A percentile compares a stretch with the other conserved stretches of the same genome.
These are phyloP conservation scores for Drosophila tristis DNA, from an alignment of 1,140 invertebrate genomes.

Conservation along the genomic window DNA sequence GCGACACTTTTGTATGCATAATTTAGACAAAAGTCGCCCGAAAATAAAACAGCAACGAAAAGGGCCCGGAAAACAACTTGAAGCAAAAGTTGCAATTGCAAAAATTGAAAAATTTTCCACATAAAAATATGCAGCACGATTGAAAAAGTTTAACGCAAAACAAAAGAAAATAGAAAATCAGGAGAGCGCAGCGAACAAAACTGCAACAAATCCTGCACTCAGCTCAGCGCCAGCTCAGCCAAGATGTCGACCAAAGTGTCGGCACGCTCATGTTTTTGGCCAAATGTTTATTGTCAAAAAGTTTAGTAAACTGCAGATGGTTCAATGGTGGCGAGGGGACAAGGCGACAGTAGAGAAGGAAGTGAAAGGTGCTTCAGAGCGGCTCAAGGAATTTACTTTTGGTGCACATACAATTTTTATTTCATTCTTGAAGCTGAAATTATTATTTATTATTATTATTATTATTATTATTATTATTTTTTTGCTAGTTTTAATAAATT, in stretches of 20 bases:
- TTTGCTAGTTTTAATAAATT: too few relatives aligned
- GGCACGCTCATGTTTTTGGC: slow-evolving; percentile 48
- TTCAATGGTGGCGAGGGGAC: neutral
- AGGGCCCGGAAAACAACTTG: slow-evolving; percentile 28
- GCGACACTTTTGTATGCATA: slow-evolving; percentile 66
- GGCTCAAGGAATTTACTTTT: too few relatives aligned
- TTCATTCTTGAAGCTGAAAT: too few relatives aligned
- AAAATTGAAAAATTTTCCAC: slow-evolving; percentile 71
- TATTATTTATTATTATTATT: too few relatives aligned
- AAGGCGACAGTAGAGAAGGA: too few relatives aligned
- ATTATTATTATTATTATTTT: too few relatives aligned
- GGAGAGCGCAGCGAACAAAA: slow-evolving; percentile 12
- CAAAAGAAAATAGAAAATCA: slow-evolving; percentile 28
- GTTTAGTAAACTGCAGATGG: slow-evolving; percentile 40
- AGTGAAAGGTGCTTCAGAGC: too few relatives aligned
- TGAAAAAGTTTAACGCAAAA: slow-evolving; percentile 46
- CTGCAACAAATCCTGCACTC: slow-evolving; percentile 32
- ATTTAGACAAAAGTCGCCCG: slow-evolving; percentile 55
- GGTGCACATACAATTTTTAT: too few relatives aligned
- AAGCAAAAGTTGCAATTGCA: slow-evolving; percentile 52
- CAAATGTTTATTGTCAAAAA: slow-evolving; percentile 72
- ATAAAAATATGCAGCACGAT: slow-evolving; percentile 54
- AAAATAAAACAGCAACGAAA: slow-evolving; percentile 8
- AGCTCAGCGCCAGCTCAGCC: slow-evolving; percentile 3
- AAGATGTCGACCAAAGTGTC: slow-evolving; percentile 56